Base-by-base conservation (phyloP, 2,797 vertebrate genomes). In the Anomalospiza imberbis region DNA sequence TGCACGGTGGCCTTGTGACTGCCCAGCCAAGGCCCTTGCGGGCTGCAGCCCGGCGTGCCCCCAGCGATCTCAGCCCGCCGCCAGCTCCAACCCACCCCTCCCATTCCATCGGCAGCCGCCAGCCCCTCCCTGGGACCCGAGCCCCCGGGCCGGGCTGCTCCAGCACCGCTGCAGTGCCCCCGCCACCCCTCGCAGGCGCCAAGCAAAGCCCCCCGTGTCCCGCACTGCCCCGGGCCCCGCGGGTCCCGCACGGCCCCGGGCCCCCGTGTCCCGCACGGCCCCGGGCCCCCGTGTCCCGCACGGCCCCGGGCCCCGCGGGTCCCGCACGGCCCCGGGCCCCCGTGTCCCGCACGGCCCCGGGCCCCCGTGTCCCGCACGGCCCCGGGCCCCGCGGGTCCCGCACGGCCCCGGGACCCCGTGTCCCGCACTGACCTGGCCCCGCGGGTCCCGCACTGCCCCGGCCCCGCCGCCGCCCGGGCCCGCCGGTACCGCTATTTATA, bases 401-500 rank as follows among this genome's bases (percentile, higher is more conserved):
- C 53, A 54, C 53, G 3, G 31, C 7, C 58, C 50, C 3, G 57
- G n/a, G 4, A 38, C 38, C 38, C 38, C 38, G 38, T 10, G 38
- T 38, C 38, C 38, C 38, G 38, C 38, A 38, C 38, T 11, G 28
- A 17, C 50, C 51, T 53, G 29, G 29, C 53, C 12, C 36, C 36
- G 36, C 36, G 36, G 36, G 36, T 38, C 36, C 36, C 36, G 38
- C 38, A 40, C 38, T 13, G 38, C 12, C 38, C 38, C 38, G 38
- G 38, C 40, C 57, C n/a, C 40, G 78, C 63, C 53, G 76, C 67
- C 48, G 57, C 79, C 79, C 67, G 48, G 31, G 48, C 68, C 67
- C 40, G 67, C 67, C 44, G 62, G 53, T 51, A 58, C 82, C 71
- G 82, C 82, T 85, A 85, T 85, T 75, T 85, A 75, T 85, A 58